Evolutionary conservation across 2,113 vertebrate species (phyloP).

Genomic region (Serinus canaria): DNA sequence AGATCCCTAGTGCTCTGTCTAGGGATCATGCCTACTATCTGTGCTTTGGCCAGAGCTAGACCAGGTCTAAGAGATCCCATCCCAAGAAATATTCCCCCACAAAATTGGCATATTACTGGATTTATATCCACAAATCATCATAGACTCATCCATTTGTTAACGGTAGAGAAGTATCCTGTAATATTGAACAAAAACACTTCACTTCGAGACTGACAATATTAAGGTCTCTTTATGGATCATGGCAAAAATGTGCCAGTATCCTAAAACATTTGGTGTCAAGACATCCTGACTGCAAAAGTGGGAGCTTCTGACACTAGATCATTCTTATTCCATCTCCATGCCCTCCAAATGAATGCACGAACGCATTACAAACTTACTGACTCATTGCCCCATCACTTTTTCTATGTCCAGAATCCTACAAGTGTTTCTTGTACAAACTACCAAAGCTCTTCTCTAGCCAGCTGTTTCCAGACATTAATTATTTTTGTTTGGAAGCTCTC

Average conservation of each 20-base stretch:
- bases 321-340: background rate
- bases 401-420: background rate
- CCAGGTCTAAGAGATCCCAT: background rate
- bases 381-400: background rate
- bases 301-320: background rate
- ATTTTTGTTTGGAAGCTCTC: conserved; percentile 9
- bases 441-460: background rate
- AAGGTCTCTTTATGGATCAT: background rate
- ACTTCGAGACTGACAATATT: background rate
- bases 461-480: background rate
- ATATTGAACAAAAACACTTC: background rate
- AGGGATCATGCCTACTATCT: background rate
- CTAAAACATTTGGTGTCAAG: background rate
- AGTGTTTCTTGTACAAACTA: conserved; percentile 8
- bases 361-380: background rate
- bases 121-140: background rate
- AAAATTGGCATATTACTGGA: background rate
- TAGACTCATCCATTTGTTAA: background rate
- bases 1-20: background rate
- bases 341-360: background rate
- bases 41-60: background rate
- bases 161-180: background rate
- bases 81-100: background rate
- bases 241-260: background rate
- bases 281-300: background rate